Percentiles rank a stretch among this genome's conserved stretches.
These are phyloP conservation scores for Nicator chloris DNA, from an alignment of 2,113 vertebrate genomes.

Conservation along the genomic window DNA sequence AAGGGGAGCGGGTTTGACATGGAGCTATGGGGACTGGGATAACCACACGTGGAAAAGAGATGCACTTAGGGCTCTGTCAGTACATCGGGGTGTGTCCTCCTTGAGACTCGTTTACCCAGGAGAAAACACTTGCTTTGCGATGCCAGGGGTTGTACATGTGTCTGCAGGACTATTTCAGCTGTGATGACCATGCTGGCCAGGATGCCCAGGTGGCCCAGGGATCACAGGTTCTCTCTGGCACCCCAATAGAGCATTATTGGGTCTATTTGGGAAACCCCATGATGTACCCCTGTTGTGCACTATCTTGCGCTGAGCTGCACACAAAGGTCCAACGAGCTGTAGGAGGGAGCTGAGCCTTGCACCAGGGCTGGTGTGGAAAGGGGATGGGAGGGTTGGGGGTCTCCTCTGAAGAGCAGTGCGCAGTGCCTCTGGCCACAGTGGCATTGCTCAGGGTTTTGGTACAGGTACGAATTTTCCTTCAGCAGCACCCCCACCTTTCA, in stretches of 20 bases:
- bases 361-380: not conserved
- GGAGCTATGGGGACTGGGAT: not conserved
- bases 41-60: rapidly evolving
- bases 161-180: not conserved
- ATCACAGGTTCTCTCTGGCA: not conserved
- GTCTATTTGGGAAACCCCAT: not conserved
- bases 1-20: rapidly evolving
- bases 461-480: not conserved
- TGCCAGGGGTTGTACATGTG: not conserved
- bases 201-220: not conserved
- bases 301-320: rapidly evolving
- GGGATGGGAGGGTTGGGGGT: rapidly evolving
- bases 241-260: rapidly evolving
- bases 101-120: not conserved
- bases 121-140: rapidly evolving
- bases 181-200: not conserved
- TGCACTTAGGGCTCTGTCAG: not conserved
- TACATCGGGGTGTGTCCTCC: not conserved
- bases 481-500: not conserved
- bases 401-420: not conserved
- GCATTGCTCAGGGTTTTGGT: not conserved
- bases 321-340: rapidly evolving
- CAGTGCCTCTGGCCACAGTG: rapidly evolving
- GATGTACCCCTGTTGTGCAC: rapidly evolving
- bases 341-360: not conserved